Evolutionary conservation across 2,113 vertebrate genomes (phyloP).

Genomic region (Hyla sarda): DNA sequence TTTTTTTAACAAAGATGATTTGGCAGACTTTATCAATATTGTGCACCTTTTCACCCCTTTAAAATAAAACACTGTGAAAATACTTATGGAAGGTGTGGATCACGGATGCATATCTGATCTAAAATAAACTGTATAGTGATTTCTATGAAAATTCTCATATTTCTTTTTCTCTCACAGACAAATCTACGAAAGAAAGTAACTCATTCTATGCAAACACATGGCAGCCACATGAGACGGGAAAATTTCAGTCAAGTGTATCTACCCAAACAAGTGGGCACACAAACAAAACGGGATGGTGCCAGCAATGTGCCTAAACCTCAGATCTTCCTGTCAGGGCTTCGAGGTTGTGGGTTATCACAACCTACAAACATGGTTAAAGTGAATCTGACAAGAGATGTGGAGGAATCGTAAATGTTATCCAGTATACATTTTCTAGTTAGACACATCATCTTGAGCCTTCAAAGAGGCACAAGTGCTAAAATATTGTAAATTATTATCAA

Average conservation of each 20-base stretch:
- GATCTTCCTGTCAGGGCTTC: slow-evolving; percentile 82
- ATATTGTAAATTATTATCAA: no score
- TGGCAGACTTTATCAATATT: no score
- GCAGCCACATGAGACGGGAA: slow-evolving; percentile 89
- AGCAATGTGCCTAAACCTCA: slow-evolving; percentile 80
- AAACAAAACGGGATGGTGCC: slow-evolving; percentile 75
- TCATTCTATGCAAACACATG: slow-evolving; percentile 81
- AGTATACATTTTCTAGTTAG: neutral
- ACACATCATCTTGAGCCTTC: no score
- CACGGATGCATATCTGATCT: no score
- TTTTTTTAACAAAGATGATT: no score
- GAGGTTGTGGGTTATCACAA: slow-evolving; percentile 70
- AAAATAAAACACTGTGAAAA: no score
- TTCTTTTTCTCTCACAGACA: slow-evolving; percentile 73
- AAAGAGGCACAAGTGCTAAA: no score
- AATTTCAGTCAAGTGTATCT: slow-evolving; percentile 83
- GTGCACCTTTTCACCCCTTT: no score
- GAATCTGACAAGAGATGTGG: slow-evolving; percentile 82
- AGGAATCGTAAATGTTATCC: slow-evolving; percentile 73
- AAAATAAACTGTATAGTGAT: no score
- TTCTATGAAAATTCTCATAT: neutral
- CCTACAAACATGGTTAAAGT: slow-evolving; percentile 68
- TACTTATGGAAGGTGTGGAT: no score
- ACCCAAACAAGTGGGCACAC: slow-evolving; percentile 70
- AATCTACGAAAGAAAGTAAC: slow-evolving; percentile 84